phyloP scores from a whole-genome alignment of 35 echinoderm and acorn worm species.

The Apostichopus japonicus region DNA sequence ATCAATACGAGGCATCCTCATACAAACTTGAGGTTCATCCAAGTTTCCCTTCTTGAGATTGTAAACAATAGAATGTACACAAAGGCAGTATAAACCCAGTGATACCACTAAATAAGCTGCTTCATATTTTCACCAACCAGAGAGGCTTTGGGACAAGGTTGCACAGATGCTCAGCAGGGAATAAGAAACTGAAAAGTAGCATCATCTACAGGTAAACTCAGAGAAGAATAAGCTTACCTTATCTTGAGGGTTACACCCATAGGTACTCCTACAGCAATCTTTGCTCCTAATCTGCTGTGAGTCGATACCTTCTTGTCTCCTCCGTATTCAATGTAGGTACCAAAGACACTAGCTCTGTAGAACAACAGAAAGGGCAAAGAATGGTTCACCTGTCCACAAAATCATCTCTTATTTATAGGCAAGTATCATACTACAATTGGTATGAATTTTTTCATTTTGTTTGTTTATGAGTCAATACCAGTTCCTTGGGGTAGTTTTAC shows the following conservation, averaged over 20 bases:
- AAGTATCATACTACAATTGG: too few relatives aligned
- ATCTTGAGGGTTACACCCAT: slow-evolving; percentile 80
- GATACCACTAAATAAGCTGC: too few relatives aligned
- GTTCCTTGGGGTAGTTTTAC: too few relatives aligned
- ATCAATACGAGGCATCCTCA: too few relatives aligned
- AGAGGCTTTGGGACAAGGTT: too few relatives aligned
- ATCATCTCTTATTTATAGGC: too few relatives aligned
- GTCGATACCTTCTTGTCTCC: slow-evolving; percentile 89
- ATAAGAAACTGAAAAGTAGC: background rate
- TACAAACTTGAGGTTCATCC: too few relatives aligned
- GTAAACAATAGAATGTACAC: too few relatives aligned
- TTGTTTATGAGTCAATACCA: too few relatives aligned
- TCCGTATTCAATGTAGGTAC: slow-evolving; percentile 87
- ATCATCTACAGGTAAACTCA: background rate
- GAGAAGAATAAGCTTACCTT: slow-evolving; percentile 66
- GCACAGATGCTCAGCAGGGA: background rate
- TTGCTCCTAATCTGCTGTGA: slow-evolving; percentile 87
- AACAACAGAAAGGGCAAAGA: background rate
- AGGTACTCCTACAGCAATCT: slow-evolving; percentile 80
- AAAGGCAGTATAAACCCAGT: too few relatives aligned
- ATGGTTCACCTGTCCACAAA: background rate
- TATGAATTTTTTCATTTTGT: too few relatives aligned
- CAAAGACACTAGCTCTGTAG: slow-evolving; percentile 83
- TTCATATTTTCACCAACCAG: too few relatives aligned
- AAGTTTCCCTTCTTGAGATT: background rate